phyloP scores from a whole-genome alignment of 2,888 invertebrate species.

The Meloe dianella region DNA sequence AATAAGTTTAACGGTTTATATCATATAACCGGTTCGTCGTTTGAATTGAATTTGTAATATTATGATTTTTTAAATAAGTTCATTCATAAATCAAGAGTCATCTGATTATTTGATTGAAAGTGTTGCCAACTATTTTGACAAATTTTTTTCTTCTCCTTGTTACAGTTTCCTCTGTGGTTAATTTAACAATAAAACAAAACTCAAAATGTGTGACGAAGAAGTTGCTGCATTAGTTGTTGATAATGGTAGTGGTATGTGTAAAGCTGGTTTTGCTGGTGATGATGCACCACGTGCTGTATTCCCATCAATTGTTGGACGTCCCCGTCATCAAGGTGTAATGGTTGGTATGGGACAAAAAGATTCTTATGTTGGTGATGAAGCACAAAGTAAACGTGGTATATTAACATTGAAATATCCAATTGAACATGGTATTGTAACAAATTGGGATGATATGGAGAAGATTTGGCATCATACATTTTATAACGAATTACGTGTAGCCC shows the following conservation, averaged over 20 bases:
- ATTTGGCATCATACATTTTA: slow-evolving; percentile 88
- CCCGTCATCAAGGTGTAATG: slow-evolving; percentile 68
- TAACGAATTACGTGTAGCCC: slow-evolving; percentile 77
- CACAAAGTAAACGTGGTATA: slow-evolving; percentile 64
- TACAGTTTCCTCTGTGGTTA: not conserved
- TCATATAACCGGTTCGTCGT: not conserved
- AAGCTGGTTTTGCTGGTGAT: slow-evolving; percentile 78
- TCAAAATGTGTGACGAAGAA: slow-evolving; percentile 72
- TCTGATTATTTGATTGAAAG: not conserved
- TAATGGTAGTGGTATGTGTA: slow-evolving; percentile 78
- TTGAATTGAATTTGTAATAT: not conserved
- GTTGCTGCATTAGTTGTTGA: slow-evolving; percentile 76
- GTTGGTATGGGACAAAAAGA: slow-evolving; percentile 60
- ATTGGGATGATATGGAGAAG: slow-evolving; percentile 90
- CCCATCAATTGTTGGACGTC: slow-evolving; percentile 74
- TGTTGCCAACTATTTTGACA: not conserved
- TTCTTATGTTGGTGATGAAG: slow-evolving; percentile 67
- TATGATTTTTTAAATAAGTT: not conserved
- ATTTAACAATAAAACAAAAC: not conserved
- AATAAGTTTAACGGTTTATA: not conserved
- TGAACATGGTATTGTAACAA: slow-evolving; percentile 76
- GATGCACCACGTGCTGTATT: slow-evolving; percentile 77
- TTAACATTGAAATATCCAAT: slow-evolving; percentile 75
- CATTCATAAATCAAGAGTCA: not conserved
- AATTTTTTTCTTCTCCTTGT: not conserved